Evolutionary conservation across 2,113 vertebrate species (phyloP), one percentile per base, ranked within the genome.

Genomic region (Lophotis ruficrista): DNA sequence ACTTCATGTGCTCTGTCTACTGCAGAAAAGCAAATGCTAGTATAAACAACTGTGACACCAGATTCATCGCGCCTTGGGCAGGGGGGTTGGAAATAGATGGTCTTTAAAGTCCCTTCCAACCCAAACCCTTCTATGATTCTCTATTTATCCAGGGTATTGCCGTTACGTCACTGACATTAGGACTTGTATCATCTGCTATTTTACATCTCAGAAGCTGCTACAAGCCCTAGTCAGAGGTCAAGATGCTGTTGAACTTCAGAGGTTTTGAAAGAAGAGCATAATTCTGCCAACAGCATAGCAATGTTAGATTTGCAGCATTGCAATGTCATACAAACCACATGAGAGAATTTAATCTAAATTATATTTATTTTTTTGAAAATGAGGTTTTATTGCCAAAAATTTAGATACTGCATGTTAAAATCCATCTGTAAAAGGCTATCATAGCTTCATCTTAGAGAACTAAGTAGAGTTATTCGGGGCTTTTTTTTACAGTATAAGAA

Each of bases 221-320:
- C 18, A 37, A 82, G 65, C 53, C 47, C 60, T 41, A 68, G 57
- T 62, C 48, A 89, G 93, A 92, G 94, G 94, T 93, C 92, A 96
- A 87, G 92, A 94, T 47, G 38, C 62, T 89, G 89, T 76, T 96
- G 89, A 96, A 94, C 84, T 89, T 93, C 65, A 89, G 87, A 90
- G 77, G 37, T 69, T 87, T 83, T 69, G 70, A 82, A 89, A 84
- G 66, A 91, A 64, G 43, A 96, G 16, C 8, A 2, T 76, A 79
- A 82, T 79, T 87, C 86, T 84, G 76, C 37, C 54, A 89, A 57
- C 5, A 72, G 69, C 66, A 62, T 41, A 89, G 48, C 28, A 64
- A 37, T 8, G 18, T 54, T 41, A 65, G 47, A n/a, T 78, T 83
- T 86, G 51, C 54, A 94, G 68, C 85, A 80, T 38, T 51, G 75